Conservation (phyloP, 30 jellyfish, hydroid and myxozoan genomes). For the Sanderia malayensis region DNA sequence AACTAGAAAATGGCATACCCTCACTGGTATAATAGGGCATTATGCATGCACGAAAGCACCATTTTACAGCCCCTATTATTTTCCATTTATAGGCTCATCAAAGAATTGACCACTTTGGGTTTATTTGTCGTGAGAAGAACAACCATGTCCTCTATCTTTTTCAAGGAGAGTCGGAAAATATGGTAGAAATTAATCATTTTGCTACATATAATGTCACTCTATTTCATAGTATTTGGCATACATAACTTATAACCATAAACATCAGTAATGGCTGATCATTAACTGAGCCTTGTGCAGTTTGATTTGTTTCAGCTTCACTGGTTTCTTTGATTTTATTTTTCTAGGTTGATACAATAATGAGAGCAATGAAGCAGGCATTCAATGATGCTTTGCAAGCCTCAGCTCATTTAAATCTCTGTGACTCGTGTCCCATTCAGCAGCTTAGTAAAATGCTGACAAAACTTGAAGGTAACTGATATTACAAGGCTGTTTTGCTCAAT, state of each 20-base stretch:
- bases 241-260: too few species aligned
- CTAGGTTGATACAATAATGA: conserved; percentile 92
- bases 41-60: too few species aligned
- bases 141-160: conserved; percentile 73
- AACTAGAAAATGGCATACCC: too few species aligned
- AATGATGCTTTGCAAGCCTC: conserved; percentile 89
- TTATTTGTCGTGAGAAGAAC: conserved; percentile 84
- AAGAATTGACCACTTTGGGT: conserved; percentile 92
- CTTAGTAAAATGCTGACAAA: conserved; percentile 71
- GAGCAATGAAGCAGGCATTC: conserved; percentile 89
- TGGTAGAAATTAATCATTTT: conserved; percentile 73
- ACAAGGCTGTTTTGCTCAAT: too few species aligned
- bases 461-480: conserved; percentile 86
- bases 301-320: too few species aligned
- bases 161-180: conserved; percentile 89
- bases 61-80: neutral
- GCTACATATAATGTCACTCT: too few species aligned
- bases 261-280: too few species aligned
- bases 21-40: too few species aligned
- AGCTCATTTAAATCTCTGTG: conserved; percentile 89
- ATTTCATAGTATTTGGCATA: too few species aligned
- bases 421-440: conserved; percentile 80
- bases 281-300: too few species aligned
- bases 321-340: neutral
- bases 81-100: conserved; percentile 76